A percentile compares a stretch with the other conserved stretches of the same genome.
These are phyloP conservation scores for Leptosomus discolor DNA, from an alignment of 2,113 vertebrate species.

Conservation along the genomic window DNA sequence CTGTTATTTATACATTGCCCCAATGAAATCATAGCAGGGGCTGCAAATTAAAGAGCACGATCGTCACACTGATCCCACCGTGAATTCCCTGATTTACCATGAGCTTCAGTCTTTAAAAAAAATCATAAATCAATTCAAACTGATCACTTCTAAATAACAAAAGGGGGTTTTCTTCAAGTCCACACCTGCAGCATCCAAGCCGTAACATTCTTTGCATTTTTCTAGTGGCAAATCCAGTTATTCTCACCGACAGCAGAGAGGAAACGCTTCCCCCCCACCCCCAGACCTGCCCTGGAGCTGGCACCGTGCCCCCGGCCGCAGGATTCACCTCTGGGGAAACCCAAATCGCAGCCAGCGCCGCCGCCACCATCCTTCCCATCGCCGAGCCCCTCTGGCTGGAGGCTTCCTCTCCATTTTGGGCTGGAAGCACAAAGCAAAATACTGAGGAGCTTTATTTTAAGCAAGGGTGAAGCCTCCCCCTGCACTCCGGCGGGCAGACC, in stretches of 20 bases:
- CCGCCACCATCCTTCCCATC: background rate
- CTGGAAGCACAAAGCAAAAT: background rate
- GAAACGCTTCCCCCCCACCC: background rate
- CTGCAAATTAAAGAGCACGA: background rate
- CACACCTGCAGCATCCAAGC: no score
- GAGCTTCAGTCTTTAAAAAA: background rate
- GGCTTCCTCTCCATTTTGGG: background rate
- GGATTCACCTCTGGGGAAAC: background rate
- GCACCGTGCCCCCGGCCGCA: no score
- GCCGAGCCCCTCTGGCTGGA: no score
- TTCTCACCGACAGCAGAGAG: background rate
- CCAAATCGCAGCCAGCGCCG: background rate
- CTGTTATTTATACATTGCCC: background rate
- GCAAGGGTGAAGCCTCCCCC: background rate
- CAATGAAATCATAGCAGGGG: background rate
- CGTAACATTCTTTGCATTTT: no score
- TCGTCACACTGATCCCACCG: background rate
- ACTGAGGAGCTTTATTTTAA: background rate
- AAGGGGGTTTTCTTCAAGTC: background rate
- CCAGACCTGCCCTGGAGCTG: background rate
- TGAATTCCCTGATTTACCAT: background rate
- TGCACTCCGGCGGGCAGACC: background rate
- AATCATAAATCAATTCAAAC: no score
- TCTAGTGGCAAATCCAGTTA: background rate
- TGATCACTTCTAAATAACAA: background rate